Evolutionary conservation across 1,140 invertebrate species (phyloP), one percentile per base, ranked within the genome.

Genomic region (Sminthurinus signatus): DNA sequence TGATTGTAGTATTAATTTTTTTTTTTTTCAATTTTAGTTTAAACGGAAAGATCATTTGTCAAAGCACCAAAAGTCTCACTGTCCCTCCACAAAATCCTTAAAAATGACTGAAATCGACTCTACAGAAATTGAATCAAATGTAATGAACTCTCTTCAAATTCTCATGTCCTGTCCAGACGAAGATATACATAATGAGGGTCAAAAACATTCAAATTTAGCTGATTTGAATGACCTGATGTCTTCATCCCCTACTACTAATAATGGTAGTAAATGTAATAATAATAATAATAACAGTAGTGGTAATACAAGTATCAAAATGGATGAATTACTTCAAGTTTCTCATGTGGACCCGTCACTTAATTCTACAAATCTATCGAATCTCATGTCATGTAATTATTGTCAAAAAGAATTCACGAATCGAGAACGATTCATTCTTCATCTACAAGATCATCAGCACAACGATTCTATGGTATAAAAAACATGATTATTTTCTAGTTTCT

Each of bases 61-160:
- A 5, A 72, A 72, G n/a, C 70, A 72, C 54, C 62, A 69, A 39
- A 69, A 69, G 42, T 67, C 67, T 25, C 70, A 72, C 43, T 72
- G 70, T 43, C 64, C 70, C 10, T 63, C 60, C 5, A 12, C 5
- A 17, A 54, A 44, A 32, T 42, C 44, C 25, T 43, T 43, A 15
- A 63, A 48, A 31, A 44, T 63, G 39, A 55, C 46, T 25, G 61
- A 56, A 27, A 36, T 56, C 29, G 28, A 55, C 36, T 57, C 61
- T 48, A 31, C 2, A 39, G 52, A 52, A n/a, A 48, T 56, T 14
- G 63, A 69, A 36, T 55, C 67, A 17, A 36, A n/a, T n/a, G n/a
- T n/a, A n/a, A 64, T 69, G 1, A 55, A 69, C 21, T 69, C 67
- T 4, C 60, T 69, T 17, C 63, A 65, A 50, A 65, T 69, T 15